Base-by-base conservation (phyloP, 2,113 vertebrate genomes). In the Kryptolebias marmoratus region DNA sequence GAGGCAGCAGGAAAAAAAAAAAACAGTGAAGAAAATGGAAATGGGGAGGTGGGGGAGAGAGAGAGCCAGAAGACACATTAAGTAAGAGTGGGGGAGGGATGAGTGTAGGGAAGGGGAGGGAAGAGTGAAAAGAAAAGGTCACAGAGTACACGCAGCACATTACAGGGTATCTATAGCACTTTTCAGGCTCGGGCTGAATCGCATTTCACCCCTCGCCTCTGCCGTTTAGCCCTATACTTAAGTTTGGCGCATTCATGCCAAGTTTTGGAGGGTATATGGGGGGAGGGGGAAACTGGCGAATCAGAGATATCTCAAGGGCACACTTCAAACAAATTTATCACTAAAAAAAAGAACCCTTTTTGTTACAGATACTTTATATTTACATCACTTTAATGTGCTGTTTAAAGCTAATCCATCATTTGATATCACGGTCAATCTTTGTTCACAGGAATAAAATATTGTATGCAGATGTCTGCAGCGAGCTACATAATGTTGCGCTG, bases 21-120 rank as follows among this genome's bases (percentile, higher is more conserved):
- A 7, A 9, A 5, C 47, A 72, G 45, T 2, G 55, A 58, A 71
- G 44, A 64, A 74, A 75, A 61, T 27, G 56, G 31, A 58, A 76
- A 77, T 55, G 76, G 77, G 70, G 79, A 22, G 82, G 57, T 42
- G 80, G 82, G 79, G 77, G 39, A 47, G 44, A 54, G 68, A 27
- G 50, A 4, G n/a, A 52, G 39, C 32, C 47, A 85, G 67, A 76
- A 79, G 54, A 82, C 72, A 81, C 61, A 66, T 82, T 71, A 84
- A 86, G 81, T 80, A 67, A 81, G 71, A 48, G 72, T 28, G 79
- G 80, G 86, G 84, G 88, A 85, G 71, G 85, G 80, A 70, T 45
- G 18, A 47, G 74, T 75, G 69, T 53, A 32, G 58, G 69, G 55
- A 69, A 27, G 28, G 64, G 44, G 58, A 67, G 53, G 56, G 69